phyloP scores from a whole-genome alignment of 2,797 vertebrate species.

The Hydrolagus colliei region DNA sequence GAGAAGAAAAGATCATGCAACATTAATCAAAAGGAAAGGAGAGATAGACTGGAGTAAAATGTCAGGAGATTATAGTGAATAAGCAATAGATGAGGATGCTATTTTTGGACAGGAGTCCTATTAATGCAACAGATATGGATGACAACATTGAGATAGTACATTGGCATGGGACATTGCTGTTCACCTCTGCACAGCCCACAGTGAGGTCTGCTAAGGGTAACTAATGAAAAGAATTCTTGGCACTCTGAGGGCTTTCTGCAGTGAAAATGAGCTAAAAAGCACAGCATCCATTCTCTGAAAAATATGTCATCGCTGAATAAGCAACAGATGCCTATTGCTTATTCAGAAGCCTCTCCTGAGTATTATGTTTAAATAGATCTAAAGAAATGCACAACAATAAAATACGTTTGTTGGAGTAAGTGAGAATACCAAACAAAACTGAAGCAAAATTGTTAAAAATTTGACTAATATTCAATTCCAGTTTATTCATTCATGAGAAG shows the following conservation, averaged over 20 bases:
- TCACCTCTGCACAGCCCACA: conserved; percentile 20
- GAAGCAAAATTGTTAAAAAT: too few relatives aligned
- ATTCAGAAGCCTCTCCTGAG: background rate
- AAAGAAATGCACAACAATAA: background rate
- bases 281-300: conserved; percentile 8
- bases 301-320: conserved; percentile 19
- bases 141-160: conserved; percentile 22
- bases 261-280: conserved; percentile 8
- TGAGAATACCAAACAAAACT: background rate
- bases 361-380: background rate
- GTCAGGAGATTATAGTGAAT: conserved; percentile 13
- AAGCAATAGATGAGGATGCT: background rate
- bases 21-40: conserved; percentile 28
- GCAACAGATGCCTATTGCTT: too few relatives aligned
- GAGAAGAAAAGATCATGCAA: conserved; percentile 1
- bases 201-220: conserved; percentile 19
- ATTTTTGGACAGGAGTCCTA: conserved; percentile 13
- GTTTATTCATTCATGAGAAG: too few relatives aligned
- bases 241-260: background rate
- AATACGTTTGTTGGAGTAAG: conserved; percentile 6
- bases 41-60: conserved; percentile 22
- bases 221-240: conserved; percentile 2
- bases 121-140: conserved; percentile 22
- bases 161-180: conserved; percentile 21
- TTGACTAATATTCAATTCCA: too few relatives aligned